Conservation (phyloP, 30 jellyfish, hydroid and myxozoan genomes). For the Turritopsis rubra region DNA sequence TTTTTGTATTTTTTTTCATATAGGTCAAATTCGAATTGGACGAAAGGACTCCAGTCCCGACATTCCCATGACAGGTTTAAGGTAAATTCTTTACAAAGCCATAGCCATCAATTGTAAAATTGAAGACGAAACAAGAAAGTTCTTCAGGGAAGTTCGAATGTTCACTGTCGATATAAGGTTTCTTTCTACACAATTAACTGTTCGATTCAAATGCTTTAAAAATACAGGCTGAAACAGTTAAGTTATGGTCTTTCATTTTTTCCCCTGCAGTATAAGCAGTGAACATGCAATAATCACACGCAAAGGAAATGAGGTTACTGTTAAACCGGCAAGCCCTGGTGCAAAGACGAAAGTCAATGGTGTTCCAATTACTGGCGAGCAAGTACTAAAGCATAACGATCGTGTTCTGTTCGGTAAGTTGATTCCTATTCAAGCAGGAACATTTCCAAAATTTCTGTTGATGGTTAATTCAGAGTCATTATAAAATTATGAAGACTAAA, state of each 20-base stretch:
- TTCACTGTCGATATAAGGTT: no score
- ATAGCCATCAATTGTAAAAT: no score
- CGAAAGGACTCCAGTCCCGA: slow-evolving; percentile 91
- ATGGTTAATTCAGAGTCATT: no score
- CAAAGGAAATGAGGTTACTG: slow-evolving; percentile 58
- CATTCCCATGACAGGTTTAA: slow-evolving; percentile 84
- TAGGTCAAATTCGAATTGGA: slow-evolving; percentile 88
- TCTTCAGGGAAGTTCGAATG: slow-evolving; percentile 3
- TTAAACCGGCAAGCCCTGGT: slow-evolving; percentile 92
- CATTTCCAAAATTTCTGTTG: background rate
- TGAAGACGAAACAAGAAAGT: background rate
- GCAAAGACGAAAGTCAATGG: slow-evolving; percentile 98
- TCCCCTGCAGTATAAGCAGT: slow-evolving; percentile 55
- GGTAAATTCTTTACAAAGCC: slow-evolving; percentile 48
- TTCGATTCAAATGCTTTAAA: no score
- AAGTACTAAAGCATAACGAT: slow-evolving; percentile 81
- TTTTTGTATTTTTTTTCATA: background rate
- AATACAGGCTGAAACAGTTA: background rate
- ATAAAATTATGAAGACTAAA: no score
- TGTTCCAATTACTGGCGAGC: slow-evolving; percentile 83
- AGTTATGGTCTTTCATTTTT: background rate
- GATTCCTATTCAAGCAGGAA: background rate
- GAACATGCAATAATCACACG: slow-evolving; percentile 73
- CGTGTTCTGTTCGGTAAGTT: slow-evolving; percentile 80
- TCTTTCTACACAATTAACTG: background rate